Conservation (phyloP, 92 coral and sea anemone species). For the Desmophyllum pertusum region DNA sequence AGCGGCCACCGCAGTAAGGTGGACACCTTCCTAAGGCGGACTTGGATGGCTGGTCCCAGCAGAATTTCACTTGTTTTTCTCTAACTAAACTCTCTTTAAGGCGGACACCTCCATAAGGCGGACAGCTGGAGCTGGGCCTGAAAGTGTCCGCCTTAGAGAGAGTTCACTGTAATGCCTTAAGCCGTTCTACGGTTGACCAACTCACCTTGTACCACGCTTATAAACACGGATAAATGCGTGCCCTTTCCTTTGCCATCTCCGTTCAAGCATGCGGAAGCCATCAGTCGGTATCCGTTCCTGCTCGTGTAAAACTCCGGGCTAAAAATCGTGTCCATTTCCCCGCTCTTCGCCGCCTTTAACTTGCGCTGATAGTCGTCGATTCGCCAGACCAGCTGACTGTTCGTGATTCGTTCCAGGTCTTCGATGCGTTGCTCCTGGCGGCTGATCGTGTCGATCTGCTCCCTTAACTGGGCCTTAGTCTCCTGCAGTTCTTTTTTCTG, state of each 20-base stretch:
- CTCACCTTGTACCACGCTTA: constrained; percentile 60
- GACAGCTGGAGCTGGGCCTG: too few species aligned
- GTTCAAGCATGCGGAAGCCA: constrained; percentile 59
- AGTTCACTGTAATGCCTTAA: too few species aligned
- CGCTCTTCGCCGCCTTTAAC: constrained; percentile 5
- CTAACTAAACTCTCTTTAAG: too few species aligned
- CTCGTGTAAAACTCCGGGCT: constrained; percentile 59
- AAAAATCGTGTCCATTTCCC: constrained; percentile 37
- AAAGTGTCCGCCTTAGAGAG: too few species aligned
- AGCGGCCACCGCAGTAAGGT: too few species aligned
- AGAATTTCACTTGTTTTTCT: too few species aligned
- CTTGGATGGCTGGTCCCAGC: too few species aligned
- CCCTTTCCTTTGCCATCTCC: constrained; percentile 64
- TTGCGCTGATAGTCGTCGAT: constrained; percentile 62
- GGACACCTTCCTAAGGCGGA: too few species aligned
- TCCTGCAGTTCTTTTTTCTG: constrained; percentile 48
- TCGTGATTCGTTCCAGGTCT: constrained; percentile 73
- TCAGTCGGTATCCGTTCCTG: constrained; percentile 58
- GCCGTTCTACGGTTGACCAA: too few species aligned
- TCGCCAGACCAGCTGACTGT: constrained; percentile 76
- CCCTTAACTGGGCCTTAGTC: constrained; percentile 32
- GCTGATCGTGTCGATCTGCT: constrained; percentile 54
- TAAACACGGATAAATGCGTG: constrained; percentile 53
- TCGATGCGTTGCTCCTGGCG: constrained; percentile 62
- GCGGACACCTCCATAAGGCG: too few species aligned